These are phyloP conservation scores for Lepus oiostolus DNA, from an alignment of 2,797 vertebrate genomes.

Conservation along the genomic window DNA sequence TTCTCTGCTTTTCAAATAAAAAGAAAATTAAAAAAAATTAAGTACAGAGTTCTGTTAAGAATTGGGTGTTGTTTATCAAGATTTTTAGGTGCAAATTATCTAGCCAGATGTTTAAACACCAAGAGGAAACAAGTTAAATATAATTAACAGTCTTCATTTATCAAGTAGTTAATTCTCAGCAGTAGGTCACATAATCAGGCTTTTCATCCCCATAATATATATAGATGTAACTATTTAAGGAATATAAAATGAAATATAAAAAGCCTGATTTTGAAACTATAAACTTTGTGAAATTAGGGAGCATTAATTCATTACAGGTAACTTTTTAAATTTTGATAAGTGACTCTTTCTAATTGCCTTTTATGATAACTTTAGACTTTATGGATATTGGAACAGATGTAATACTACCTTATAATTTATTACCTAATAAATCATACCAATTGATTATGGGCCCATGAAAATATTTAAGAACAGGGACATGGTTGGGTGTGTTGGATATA, in stretches of 20 bases:
- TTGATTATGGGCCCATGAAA: not conserved
- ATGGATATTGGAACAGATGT: not conserved
- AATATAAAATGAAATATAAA: slow-evolving; percentile 70
- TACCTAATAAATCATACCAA: not conserved
- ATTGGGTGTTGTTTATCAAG: slow-evolving; percentile 81
- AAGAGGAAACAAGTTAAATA: slow-evolving; percentile 84
- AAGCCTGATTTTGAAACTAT: slow-evolving; percentile 53
- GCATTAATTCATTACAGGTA: slow-evolving; percentile 36
- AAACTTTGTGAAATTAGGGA: slow-evolving; percentile 51
- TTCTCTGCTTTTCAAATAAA: no score
- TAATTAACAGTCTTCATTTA: slow-evolving; percentile 85
- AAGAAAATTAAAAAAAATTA: no score
- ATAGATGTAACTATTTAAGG: slow-evolving; percentile 66
- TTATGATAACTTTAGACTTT: not conserved
- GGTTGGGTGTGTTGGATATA: not conserved
- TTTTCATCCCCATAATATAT: slow-evolving; percentile 54
- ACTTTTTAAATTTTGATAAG: slow-evolving; percentile 33
- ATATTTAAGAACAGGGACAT: not conserved
- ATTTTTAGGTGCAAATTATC: slow-evolving; percentile 86
- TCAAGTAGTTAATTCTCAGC: slow-evolving; percentile 87
- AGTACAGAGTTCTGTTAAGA: slow-evolving; percentile 51
- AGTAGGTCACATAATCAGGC: slow-evolving; percentile 61
- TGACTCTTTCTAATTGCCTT: not conserved
- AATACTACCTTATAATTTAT: slow-evolving; percentile 22
- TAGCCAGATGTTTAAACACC: slow-evolving; percentile 87